These are phyloP conservation scores for Indicator indicator DNA, from an alignment of 2,113 vertebrate genomes.

Conservation along the genomic window DNA sequence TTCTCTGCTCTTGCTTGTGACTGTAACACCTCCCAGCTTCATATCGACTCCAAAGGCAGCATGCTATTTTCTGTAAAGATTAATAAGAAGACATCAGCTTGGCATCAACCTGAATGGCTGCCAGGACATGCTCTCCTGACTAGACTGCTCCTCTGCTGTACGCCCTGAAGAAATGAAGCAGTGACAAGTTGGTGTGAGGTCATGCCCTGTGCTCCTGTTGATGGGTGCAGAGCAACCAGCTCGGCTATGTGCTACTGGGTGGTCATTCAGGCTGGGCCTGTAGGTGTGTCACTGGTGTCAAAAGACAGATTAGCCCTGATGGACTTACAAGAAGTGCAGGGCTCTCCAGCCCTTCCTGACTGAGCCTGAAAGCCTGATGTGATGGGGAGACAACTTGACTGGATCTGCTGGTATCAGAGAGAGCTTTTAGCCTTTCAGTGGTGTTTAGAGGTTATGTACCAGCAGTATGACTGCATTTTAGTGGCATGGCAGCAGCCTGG, in stretches of 20 bases:
- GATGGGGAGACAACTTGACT: neutral
- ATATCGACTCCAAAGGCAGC: neutral
- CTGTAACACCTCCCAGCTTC: neutral
- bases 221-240: neutral
- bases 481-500: neutral
- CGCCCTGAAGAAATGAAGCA: neutral
- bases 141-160: neutral
- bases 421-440: neutral
- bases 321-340: accelerated
- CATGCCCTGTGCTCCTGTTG: neutral
- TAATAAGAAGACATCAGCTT: neutral
- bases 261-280: accelerated
- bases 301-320: accelerated
- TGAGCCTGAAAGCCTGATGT: neutral
- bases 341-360: neutral
- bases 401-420: neutral
- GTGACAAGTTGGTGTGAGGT: neutral
- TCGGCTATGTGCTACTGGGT: accelerated
- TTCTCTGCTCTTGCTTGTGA: neutral
- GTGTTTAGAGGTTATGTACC: neutral
- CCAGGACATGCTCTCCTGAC: neutral
- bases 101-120: neutral
- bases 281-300: neutral
- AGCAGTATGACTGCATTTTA: neutral
- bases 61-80: neutral